A percentile compares a stretch with the other conserved stretches of the same genome.
phyloP scores from a whole-genome alignment of 2,113 vertebrate species.

The Anarhynchus alexandrinus region DNA sequence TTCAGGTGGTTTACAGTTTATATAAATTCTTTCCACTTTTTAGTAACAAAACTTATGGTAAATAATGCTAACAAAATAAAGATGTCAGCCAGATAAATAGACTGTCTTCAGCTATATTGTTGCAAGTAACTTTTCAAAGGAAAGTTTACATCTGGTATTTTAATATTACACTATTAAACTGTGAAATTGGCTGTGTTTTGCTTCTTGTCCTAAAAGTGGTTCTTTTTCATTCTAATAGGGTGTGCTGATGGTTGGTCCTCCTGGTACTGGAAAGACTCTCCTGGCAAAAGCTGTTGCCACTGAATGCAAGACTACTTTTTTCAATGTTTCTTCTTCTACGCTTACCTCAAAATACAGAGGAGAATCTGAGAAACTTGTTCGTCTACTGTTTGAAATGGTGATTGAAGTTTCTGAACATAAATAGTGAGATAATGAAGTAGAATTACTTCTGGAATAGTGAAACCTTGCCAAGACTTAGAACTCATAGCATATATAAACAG shows the following conservation, averaged over 20 bases:
- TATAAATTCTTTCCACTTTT: not conserved
- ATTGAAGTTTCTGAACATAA: slow-evolving; percentile 14
- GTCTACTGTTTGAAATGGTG: slow-evolving; percentile 98
- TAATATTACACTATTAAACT: not conserved
- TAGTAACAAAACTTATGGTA: not conserved
- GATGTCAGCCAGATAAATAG: not conserved
- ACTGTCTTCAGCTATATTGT: not conserved
- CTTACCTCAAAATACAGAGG: slow-evolving; percentile 98
- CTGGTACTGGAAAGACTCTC: slow-evolving; percentile 95
- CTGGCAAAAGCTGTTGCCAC: slow-evolving; percentile 97
- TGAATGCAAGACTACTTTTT: slow-evolving; percentile 97
- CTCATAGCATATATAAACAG: not conserved
- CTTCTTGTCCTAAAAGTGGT: not conserved
- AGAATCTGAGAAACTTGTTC: slow-evolving; percentile 97
- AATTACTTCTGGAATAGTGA: not conserved
- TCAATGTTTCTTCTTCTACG: slow-evolving; percentile 95
- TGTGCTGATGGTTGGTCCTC: slow-evolving; percentile 96
- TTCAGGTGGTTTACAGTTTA: not conserved
- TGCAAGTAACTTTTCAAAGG: not conserved
- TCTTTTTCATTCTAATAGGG: slow-evolving; percentile 75
- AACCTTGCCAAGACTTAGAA: not conserved
- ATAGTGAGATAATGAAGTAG: not conserved
- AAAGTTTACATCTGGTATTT: not conserved
- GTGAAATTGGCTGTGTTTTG: not conserved
- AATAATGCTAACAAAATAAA: not conserved